Conservation (phyloP, 2,113 vertebrate species). For the Emydura subglobosa region DNA sequence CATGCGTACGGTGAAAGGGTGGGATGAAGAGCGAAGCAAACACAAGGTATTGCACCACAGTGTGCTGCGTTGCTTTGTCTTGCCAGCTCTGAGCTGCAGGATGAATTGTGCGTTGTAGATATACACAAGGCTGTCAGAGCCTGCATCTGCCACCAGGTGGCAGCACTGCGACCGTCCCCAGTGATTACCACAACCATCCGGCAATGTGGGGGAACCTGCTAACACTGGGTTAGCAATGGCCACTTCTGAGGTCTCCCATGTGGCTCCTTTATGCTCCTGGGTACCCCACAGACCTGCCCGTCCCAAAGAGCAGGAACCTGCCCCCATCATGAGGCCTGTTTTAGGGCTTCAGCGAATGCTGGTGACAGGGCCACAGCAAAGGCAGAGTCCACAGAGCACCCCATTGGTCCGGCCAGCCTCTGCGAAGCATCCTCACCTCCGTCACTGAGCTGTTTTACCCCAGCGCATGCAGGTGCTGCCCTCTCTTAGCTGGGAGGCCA, state of each 20-base stretch:
- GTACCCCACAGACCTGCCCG: background rate
- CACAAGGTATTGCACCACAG: no score
- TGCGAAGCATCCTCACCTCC: background rate
- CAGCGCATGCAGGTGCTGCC: background rate
- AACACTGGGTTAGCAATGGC: background rate
- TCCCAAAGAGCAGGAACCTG: background rate
- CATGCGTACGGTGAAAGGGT: background rate
- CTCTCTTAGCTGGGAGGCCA: background rate
- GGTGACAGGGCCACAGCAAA: background rate
- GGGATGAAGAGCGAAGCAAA: background rate
- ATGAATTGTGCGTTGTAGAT: no score
- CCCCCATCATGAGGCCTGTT: background rate
- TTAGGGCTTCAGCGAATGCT: background rate
- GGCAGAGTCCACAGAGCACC: background rate
- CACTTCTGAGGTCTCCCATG: background rate
- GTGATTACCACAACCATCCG: background rate
- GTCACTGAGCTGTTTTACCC: background rate
- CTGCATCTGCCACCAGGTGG: background rate
- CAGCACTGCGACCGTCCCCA: background rate
- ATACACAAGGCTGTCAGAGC: background rate
- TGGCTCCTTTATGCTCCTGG: background rate
- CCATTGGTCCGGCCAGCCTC: background rate
- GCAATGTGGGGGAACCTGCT: background rate
- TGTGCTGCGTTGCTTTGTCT: background rate
- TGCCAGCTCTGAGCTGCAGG: background rate